Conservation (phyloP, 2,888 invertebrate species). For the Drosophila peninsularis region DNA sequence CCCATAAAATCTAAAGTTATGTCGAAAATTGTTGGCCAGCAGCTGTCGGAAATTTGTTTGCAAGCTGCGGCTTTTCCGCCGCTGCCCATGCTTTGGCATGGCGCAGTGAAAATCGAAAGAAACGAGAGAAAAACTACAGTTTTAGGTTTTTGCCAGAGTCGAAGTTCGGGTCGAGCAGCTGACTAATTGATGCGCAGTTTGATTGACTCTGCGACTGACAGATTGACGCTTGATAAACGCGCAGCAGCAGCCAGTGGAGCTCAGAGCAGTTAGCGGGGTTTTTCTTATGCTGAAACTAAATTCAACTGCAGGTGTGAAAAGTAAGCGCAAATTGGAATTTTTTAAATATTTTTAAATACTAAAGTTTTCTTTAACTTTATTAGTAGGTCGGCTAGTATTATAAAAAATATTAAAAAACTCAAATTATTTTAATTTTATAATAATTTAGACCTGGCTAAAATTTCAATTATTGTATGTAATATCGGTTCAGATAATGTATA, state of each 20-base stretch:
- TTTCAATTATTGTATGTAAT: no score
- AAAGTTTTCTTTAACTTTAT: neutral
- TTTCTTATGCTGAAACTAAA: neutral
- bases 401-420: no score
- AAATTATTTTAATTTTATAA: no score
- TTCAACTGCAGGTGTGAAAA: neutral
- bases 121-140: constrained; percentile 39
- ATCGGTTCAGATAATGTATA: no score
- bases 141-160: constrained; percentile 6
- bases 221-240: constrained; percentile 1
- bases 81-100: constrained; percentile 29
- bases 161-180: neutral
- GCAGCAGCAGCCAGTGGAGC: neutral
- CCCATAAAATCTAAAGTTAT: constrained; percentile 75
- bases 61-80: constrained; percentile 32
- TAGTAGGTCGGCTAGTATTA: no score
- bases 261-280: neutral
- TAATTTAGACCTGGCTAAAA: no score
- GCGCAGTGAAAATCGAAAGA: constrained; percentile 3
- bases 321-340: neutral
- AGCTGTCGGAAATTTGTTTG: constrained; percentile 73
- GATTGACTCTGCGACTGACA: neutral
- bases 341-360: neutral
- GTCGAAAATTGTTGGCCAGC: constrained; percentile 67
- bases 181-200: constrained; percentile 1